A percentile compares a stretch with the other conserved stretches of the same genome.
Conservation (phyloP, 2,113 vertebrate species). For the Strix aluco region DNA sequence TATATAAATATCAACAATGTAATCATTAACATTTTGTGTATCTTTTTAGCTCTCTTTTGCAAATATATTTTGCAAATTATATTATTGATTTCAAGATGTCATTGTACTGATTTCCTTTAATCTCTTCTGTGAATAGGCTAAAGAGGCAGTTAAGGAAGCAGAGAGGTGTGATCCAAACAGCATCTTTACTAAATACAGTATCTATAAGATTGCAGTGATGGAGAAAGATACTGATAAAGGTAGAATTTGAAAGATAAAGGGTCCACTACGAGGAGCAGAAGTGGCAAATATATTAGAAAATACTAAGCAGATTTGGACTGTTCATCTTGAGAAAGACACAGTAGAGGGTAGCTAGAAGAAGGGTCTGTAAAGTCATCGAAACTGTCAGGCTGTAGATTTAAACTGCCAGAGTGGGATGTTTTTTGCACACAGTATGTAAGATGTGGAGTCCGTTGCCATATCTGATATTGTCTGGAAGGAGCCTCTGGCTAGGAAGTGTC, state of each 20-base stretch:
- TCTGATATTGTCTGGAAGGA: not conserved
- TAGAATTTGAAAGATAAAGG: conserved; percentile 23
- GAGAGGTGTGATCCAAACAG: conserved; percentile 81
- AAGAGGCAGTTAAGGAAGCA: conserved; percentile 84
- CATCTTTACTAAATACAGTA: conserved; percentile 88
- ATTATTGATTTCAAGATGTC: not conserved
- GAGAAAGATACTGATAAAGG: conserved; percentile 82
- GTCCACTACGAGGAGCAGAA: not conserved
- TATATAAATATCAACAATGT: not conserved
- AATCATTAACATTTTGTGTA: not conserved
- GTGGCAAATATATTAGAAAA: not conserved
- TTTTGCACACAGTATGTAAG: not conserved
- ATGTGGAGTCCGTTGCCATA: not conserved
- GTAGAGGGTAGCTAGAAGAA: not conserved
- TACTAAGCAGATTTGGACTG: not conserved
- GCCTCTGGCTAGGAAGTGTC: not conserved
- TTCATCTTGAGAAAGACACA: not conserved
- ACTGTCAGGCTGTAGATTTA: not conserved
- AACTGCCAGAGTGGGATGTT: not conserved
- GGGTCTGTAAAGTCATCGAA: not conserved
- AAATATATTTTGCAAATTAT: not conserved
- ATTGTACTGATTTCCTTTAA: not conserved
- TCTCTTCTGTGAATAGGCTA: conserved; percentile 79
- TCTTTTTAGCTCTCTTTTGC: not conserved
- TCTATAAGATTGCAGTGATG: conserved; percentile 87